phyloP scores from a whole-genome alignment of 2,888 invertebrate species.

The Drosophila algonquin region DNA sequence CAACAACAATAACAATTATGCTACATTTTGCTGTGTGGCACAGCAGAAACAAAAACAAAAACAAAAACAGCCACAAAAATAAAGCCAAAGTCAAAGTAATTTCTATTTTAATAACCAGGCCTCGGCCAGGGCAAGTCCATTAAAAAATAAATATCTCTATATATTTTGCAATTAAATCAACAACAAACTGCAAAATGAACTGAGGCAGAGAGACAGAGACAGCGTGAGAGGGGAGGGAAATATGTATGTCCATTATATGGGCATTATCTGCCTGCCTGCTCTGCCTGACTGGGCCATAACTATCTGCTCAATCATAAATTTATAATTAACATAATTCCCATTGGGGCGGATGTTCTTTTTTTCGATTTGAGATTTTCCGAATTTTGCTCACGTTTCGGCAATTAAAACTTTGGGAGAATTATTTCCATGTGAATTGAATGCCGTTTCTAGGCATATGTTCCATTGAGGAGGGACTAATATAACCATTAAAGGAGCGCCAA shows the following conservation, averaged over 20 bases:
- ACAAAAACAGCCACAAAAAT: too few relatives aligned
- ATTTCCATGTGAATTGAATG: conserved; percentile 17
- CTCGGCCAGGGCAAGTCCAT: conserved; percentile 36
- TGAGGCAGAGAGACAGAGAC: conserved; percentile 11
- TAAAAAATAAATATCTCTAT: conserved; percentile 42
- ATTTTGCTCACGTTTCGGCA: conserved; percentile 47
- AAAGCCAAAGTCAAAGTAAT: conserved; percentile 50
- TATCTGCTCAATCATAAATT: conserved; percentile 51
- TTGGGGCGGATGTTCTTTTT: conserved; percentile 41
- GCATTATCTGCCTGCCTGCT: conserved; percentile 35
- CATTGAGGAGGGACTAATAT: background rate
- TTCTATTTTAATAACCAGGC: conserved; percentile 46
- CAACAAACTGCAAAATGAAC: conserved; percentile 41
- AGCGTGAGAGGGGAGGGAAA: conserved; percentile 5
- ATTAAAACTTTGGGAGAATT: conserved; percentile 38
- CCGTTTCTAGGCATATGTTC: conserved; percentile 29
- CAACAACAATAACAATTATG: conserved; percentile 31
- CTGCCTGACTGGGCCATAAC: conserved; percentile 34
- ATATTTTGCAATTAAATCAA: conserved; percentile 45
- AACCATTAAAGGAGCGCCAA: background rate
- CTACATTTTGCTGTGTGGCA: conserved; percentile 3
- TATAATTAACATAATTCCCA: conserved; percentile 51
- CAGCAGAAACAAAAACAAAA: background rate
- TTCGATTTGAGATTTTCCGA: conserved; percentile 29
- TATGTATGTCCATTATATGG: conserved; percentile 34